These are phyloP conservation scores for Orycteropus afer DNA, from an alignment of 2,113 vertebrate species.

Conservation along the genomic window DNA sequence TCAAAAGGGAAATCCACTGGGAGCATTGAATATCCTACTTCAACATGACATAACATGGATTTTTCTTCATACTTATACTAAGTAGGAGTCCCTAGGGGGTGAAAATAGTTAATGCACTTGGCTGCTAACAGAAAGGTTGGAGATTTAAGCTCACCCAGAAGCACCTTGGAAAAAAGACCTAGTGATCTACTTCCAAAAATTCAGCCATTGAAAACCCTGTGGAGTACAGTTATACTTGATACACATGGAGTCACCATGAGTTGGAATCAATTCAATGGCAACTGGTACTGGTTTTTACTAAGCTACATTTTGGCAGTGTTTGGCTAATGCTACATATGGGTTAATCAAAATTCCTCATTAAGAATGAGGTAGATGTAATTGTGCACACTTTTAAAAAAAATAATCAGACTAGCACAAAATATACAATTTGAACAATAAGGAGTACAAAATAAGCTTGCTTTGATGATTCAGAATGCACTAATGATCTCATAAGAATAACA, in stretches of 20 bases:
- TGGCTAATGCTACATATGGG: not conserved
- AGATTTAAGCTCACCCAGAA: too few relatives aligned
- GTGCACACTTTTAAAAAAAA: not conserved
- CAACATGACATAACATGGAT: not conserved
- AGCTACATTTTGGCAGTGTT: not conserved
- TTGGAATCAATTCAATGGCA: not conserved
- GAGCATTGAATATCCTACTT: not conserved
- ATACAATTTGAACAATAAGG: not conserved
- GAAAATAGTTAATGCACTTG: too few relatives aligned
- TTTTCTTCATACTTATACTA: not conserved
- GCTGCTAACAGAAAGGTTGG: too few relatives aligned
- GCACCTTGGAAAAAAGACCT: too few relatives aligned
- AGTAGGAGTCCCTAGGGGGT: not conserved
- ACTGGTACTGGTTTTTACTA: not conserved
- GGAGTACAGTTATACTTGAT: too few relatives aligned
- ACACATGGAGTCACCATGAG: too few relatives aligned
- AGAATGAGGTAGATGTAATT: not conserved
- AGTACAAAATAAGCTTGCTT: not conserved
- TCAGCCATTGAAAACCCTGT: too few relatives aligned
- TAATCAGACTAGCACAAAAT: not conserved
- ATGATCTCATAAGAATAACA: not conserved
- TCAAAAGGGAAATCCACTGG: not conserved
- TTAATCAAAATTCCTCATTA: not conserved
- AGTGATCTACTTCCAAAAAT: too few relatives aligned
- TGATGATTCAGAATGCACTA: not conserved